These are phyloP conservation scores for Holacanthus passer DNA, from an alignment of 2,113 vertebrate species.

Conservation along the genomic window DNA sequence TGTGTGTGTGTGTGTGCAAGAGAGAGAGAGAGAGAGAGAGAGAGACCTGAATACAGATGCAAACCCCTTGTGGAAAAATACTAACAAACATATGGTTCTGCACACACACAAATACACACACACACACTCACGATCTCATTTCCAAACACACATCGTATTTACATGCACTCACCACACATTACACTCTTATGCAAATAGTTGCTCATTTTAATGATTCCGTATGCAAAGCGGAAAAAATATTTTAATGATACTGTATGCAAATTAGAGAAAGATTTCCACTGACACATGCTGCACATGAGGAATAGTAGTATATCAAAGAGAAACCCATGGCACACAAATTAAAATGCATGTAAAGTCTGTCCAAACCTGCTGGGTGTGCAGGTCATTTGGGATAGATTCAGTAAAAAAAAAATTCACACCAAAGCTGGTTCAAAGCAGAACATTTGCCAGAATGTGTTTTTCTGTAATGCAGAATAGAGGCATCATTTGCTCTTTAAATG, in stretches of 20 bases:
- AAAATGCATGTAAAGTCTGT: constrained; percentile 42
- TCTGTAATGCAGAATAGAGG: background rate
- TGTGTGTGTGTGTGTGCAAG: constrained; percentile 12
- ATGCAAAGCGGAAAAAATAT: constrained; percentile 46
- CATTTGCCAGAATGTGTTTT: constrained; percentile 3
- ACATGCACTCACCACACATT: constrained; percentile 30
- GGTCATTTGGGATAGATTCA: constrained; percentile 23
- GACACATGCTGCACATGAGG: constrained; percentile 39
- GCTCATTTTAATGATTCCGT: constrained; percentile 52
- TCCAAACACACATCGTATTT: constrained; percentile 26
- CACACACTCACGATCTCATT: background rate
- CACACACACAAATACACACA: constrained; percentile 15
- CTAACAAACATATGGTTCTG: constrained; percentile 59
- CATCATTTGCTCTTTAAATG: constrained; percentile 22
- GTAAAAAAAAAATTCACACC: background rate
- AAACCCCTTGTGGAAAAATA: constrained; percentile 69
- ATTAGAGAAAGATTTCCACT: constrained; percentile 36
- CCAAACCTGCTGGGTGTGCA: constrained; percentile 19
- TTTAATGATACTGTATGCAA: constrained; percentile 61
- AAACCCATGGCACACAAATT: constrained; percentile 43
- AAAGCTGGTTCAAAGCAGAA: constrained; percentile 2
- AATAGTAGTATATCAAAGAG: constrained; percentile 51
- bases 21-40: constrained; percentile 13
- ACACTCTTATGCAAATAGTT: constrained; percentile 55
- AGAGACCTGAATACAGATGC: constrained; percentile 68